Base-by-base conservation (phyloP, 2,888 invertebrate genomes). In the Drosophila buzzatii region DNA sequence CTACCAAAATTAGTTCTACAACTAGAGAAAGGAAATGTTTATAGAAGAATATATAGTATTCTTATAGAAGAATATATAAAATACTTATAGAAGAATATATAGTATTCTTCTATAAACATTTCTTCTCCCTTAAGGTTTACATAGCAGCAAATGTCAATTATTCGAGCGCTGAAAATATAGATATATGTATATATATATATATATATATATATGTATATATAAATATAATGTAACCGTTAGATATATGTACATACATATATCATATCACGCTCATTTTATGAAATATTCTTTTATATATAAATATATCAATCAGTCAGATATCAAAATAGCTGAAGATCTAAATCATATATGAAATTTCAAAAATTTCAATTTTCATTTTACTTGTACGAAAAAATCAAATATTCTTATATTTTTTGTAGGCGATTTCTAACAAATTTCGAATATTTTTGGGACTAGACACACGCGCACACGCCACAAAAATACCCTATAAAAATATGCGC, bases 401-500 rank as follows among this genome's bases (percentile, higher is more conserved):
- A 6, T 27, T 27, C 6, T 3, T 10, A 5, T 3, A 42, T 42
- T 42, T 20, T 18, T 14, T 47, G n/a, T 16, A 12, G 12, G 12
- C 20, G 0, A 44, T 23, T 14, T 23, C 1, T 16, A 33, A 7
- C 14, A 20, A 52, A 35, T 52, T 20, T 18, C 14, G 8, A 35
- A 23, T 37, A 37, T 20, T 37, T 37, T 37, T 14, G 1, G 6
- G 14, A n/a, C n/a, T 33, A 20, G 51, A 33, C n/a, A 18, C 33
- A 49, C 47, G 35, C 18, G 10, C n/a, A 18, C n/a, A 18, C 16
- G 35, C 20, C 18, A 18, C 20, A 16, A 23, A 53, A 53, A 53
- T 53, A 53, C 53, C 53, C 53, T 55, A 35, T 35, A 52, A 20
- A 39, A 53, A 44, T 47, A 51, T 60, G 18, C 16, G 27, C 23